Evolutionary conservation across 2,888 invertebrate species (phyloP).

Genomic region (Dryomyza anilis): DNA sequence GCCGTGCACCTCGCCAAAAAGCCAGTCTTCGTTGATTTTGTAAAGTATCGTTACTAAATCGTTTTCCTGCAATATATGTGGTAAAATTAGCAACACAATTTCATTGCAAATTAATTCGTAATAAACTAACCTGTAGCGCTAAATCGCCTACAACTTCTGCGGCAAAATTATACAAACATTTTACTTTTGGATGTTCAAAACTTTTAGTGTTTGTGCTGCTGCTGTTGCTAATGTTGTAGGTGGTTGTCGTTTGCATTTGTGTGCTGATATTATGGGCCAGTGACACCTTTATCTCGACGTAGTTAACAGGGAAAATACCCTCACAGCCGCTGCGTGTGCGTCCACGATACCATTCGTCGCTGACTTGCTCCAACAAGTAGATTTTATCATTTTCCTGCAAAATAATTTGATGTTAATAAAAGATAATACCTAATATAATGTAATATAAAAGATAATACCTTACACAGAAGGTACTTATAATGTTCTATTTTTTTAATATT

Average conservation of each 20-base stretch:
- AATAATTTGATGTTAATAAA: conserved; percentile 13
- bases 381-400: conserved; percentile 75
- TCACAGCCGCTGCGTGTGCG: conserved; percentile 68
- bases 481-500: too few relatives aligned
- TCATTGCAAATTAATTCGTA: background rate
- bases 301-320: conserved; percentile 84
- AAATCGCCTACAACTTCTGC: conserved; percentile 68
- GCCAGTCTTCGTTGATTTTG: conserved; percentile 78
- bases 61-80: conserved; percentile 63
- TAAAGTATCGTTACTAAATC: conserved; percentile 69
- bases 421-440: background rate
- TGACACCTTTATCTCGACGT: conserved; percentile 77
- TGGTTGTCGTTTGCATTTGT: conserved; percentile 13
- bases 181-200: conserved; percentile 58
- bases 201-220: conserved; percentile 31
- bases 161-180: conserved; percentile 76
- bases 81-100: background rate
- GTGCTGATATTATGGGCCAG: conserved; percentile 48
- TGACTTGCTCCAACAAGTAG: conserved; percentile 71
- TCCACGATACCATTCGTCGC: conserved; percentile 82
- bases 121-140: conserved; percentile 63
- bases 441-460: background rate
- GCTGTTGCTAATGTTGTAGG: background rate
- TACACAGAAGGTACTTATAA: too few relatives aligned
- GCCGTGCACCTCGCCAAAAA: conserved; percentile 73